These are phyloP conservation scores for Brachionus manjavacas DNA, from an alignment of 1,140 invertebrate species.

Conservation along the genomic window DNA sequence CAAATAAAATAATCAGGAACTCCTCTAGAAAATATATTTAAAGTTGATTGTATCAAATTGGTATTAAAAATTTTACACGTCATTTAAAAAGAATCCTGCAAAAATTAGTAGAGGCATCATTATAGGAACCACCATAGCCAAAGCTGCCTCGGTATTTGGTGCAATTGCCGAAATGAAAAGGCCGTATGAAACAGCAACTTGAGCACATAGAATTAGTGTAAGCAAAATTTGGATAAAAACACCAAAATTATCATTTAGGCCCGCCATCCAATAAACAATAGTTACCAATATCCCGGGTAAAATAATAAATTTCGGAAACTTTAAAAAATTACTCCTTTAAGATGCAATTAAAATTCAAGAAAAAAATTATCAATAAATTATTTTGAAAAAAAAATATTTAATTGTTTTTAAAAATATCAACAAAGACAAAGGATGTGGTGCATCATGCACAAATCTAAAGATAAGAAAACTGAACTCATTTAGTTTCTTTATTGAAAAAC, in stretches of 20 bases:
- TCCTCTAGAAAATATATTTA: background rate
- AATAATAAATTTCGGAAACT: constrained; percentile 63
- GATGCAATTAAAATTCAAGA: too few species aligned
- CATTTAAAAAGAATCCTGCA: constrained; percentile 90
- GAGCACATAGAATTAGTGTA: background rate
- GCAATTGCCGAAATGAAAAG: constrained; percentile 58
- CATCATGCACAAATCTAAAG: too few species aligned
- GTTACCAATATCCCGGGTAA: constrained; percentile 45
- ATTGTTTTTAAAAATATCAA: too few species aligned
- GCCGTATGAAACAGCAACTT: constrained; percentile 18
- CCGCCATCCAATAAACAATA: constrained; percentile 78
- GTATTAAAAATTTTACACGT: constrained; percentile 46
- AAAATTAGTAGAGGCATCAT: constrained; percentile 87
- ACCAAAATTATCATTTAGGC: constrained; percentile 63
- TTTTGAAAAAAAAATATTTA: too few species aligned
- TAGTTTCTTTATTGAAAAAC: too few species aligned
- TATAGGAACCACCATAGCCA: constrained; percentile 80
- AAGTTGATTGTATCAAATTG: background rate
- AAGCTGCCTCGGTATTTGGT: constrained; percentile 58
- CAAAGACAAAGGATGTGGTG: too few species aligned
- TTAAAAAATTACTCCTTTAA: background rate
- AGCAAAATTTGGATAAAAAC: constrained; percentile 42
- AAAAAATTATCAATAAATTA: too few species aligned
- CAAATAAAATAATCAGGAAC: constrained; percentile 29
- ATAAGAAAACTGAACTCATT: too few species aligned